Percentiles rank a stretch among this genome's conserved stretches.
Evolutionary conservation across 2,888 invertebrate species (phyloP).

Genomic region (Slavum lentiscoides): DNA sequence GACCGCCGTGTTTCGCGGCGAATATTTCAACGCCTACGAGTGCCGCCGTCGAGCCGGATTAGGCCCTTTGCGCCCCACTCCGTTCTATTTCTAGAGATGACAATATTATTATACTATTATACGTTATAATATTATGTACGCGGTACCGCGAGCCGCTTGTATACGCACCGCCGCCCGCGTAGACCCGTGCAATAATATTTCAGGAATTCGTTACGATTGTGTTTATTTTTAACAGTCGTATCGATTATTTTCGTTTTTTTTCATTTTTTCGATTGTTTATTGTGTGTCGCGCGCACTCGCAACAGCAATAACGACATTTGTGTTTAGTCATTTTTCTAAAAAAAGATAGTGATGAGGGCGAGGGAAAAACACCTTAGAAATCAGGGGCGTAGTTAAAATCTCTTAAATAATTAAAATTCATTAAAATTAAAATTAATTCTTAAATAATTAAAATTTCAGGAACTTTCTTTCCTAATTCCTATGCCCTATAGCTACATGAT

Average conservation of each 20-base stretch:
- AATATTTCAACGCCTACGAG: conserved; percentile 48
- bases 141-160: too few species aligned
- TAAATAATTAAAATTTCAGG: too few species aligned
- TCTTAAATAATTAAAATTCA: too few species aligned
- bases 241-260: too few species aligned
- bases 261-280: conserved; percentile 2
- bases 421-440: too few species aligned
- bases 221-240: conserved; percentile 48
- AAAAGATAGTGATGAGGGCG: too few species aligned
- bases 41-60: conserved; percentile 24
- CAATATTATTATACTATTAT: background rate
- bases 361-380: too few species aligned
- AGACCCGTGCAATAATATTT: conserved; percentile 41
- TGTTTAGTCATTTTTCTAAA: background rate
- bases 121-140: too few species aligned
- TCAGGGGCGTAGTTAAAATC: too few species aligned
- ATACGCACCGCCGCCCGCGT: conserved; percentile 3
- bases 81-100: conserved; percentile 52
- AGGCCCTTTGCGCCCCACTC: conserved; percentile 53
- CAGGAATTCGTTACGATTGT: conserved; percentile 51
- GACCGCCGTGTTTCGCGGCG: conserved; percentile 12
- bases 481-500: too few species aligned
- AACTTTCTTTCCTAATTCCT: too few species aligned
- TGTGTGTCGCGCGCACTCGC: background rate
- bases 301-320: too few species aligned